Base-by-base conservation (phyloP, 1,140 invertebrate genomes). In the Amphibalanus amphitrite region DNA sequence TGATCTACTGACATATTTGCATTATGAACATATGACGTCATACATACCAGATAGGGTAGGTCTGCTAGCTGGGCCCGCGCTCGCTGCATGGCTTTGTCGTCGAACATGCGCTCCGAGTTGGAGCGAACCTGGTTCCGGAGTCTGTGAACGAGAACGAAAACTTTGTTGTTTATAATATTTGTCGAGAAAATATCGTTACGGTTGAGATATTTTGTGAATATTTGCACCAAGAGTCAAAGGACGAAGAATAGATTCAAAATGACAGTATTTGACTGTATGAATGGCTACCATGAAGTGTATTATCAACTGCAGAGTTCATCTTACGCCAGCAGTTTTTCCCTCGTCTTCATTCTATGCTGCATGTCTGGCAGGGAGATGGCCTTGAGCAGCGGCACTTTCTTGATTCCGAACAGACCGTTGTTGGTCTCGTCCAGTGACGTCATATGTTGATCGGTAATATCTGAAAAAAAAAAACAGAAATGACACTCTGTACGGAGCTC, bases 361-460 rank as follows among this genome's bases (percentile, higher is more conserved):
- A 92, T 90, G 76, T 92, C 89, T 0, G 90, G 90, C 85, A 92
- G 87, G 0, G 90, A 92, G 47, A 86, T 80, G 1, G 89, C 33
- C 30, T 73, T 74, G 8, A 30, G n/a, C 1, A 71, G 69, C 17
- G 33, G 71, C 71, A 70, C 70, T 69, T 38, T 71, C 28, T 38
- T 38, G 15, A 38, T 4, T 4, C 33, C 33, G 15, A 38, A 38
- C 33, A 38, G 33, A 38, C 33, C 33, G 33, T 38, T 38, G 33
- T 38, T 38, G 33, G 33, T 4, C 15, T 38, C 33, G 33, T 38
- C 40, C 1, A 29, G 69, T 25, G 13, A 17, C 67, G 25, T 70
- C 28, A 25, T 28, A n/a, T n/a, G 33, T 20, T 28, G 25, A 8
- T 8, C 40, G 6, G 40, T 29, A 67, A 28, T 29, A 29, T 23